Conservation (phyloP, 2,888 invertebrate genomes). For the Drosophila mercatorum region DNA sequence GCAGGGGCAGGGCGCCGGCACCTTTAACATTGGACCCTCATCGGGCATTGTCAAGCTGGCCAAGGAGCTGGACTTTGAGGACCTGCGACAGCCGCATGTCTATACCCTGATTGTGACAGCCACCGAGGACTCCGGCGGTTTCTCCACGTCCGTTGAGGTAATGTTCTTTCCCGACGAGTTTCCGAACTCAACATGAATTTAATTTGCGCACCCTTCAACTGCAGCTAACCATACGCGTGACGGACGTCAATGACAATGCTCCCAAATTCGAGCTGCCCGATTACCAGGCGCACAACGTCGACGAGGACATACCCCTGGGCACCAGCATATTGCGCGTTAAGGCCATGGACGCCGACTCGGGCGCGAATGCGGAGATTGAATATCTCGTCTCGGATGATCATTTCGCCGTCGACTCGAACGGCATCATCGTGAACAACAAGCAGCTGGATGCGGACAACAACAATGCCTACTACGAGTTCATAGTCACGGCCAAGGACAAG, state of each 20-base stretch:
- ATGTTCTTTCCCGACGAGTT: neutral
- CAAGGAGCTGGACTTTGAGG: slow-evolving; percentile 98
- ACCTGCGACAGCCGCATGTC: slow-evolving; percentile 95
- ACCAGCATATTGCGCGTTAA: slow-evolving; percentile 97
- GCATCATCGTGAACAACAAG: slow-evolving; percentile 96
- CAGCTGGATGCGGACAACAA: slow-evolving; percentile 98
- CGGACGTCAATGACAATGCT: slow-evolving; percentile 98
- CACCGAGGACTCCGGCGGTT: slow-evolving; percentile 98
- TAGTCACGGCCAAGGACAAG: slow-evolving; percentile 96
- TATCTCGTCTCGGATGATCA: slow-evolving; percentile 96
- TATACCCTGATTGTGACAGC: slow-evolving; percentile 97
- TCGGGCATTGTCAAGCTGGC: slow-evolving; percentile 98
- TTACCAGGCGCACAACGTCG: slow-evolving; percentile 98
- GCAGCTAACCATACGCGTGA: slow-evolving; percentile 95
- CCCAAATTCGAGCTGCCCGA: slow-evolving; percentile 98
- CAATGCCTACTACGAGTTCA: slow-evolving; percentile 97
- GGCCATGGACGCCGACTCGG: slow-evolving; percentile 97
- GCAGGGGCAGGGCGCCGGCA: slow-evolving; percentile 96
- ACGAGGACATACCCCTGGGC: slow-evolving; percentile 96
- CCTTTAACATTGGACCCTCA: slow-evolving; percentile 97
- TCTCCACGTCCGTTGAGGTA: slow-evolving; percentile 97
- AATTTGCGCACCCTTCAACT: slow-evolving; percentile 3
- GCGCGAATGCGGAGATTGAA: slow-evolving; percentile 97
- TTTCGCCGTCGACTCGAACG: slow-evolving; percentile 96
- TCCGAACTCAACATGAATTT: neutral